Conservation (phyloP, 1,140 invertebrate genomes). For the Drosophila repleta region DNA sequence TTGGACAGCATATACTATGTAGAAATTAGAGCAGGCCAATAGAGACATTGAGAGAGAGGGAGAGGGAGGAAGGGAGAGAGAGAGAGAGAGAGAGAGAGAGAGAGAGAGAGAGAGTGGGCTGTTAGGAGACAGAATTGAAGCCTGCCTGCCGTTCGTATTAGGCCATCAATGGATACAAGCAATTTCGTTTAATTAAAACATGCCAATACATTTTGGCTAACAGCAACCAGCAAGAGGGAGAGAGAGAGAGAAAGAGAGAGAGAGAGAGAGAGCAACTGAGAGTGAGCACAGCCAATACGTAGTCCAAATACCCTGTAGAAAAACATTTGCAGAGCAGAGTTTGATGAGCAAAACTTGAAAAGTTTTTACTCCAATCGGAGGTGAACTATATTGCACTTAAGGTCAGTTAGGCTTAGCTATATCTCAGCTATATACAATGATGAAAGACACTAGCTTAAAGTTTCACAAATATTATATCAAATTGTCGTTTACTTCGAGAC, state of each 20-base stretch:
- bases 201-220: constrained; percentile 63
- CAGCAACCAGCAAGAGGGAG: neutral
- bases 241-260: too few species aligned
- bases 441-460: too few species aligned
- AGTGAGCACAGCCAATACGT: too few species aligned
- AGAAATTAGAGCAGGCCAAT: constrained; percentile 21
- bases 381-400: too few species aligned
- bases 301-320: neutral
- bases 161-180: constrained; percentile 79
- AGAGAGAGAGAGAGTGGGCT: neutral
- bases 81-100: neutral
- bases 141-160: constrained; percentile 46
- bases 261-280: too few species aligned
- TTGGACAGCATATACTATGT: constrained; percentile 11
- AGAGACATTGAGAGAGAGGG: neutral
- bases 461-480: too few species aligned
- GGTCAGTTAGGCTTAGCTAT: too few species aligned
- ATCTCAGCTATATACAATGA: too few species aligned
- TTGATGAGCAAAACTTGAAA: too few species aligned
- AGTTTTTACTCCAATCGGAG: too few species aligned
- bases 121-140: neutral
- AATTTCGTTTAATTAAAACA: constrained; percentile 82
- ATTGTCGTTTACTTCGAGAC: too few species aligned
- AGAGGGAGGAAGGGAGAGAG: neutral
- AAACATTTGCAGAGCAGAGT: too few species aligned